These are phyloP conservation scores for Pantherophis alleghaniensis DNA, from an alignment of 2,797 vertebrate genomes.

Conservation along the genomic window DNA sequence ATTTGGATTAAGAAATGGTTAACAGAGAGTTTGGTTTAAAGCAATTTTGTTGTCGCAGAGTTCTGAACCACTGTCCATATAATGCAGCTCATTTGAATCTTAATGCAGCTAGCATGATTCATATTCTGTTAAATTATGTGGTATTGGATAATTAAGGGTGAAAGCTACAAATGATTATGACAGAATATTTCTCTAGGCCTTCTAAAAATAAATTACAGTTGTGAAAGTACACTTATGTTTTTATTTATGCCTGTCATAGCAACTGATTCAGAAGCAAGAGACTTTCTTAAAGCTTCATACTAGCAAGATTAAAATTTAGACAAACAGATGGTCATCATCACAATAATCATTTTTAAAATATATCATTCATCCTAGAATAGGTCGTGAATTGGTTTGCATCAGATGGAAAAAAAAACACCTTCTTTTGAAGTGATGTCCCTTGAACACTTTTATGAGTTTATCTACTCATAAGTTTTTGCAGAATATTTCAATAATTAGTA, in stretches of 20 bases:
- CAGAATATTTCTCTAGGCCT: neutral
- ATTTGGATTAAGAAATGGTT: neutral
- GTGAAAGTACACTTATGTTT: slow-evolving; percentile 1
- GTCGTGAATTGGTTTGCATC: neutral
- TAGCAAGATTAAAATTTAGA: neutral
- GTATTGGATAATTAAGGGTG: slow-evolving; percentile 2
- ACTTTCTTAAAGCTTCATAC: neutral
- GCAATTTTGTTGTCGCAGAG: neutral
- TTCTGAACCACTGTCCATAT: neutral
- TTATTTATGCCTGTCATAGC: slow-evolving; percentile 14
- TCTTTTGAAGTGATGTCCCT: neutral
- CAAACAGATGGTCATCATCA: neutral
- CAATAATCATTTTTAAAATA: neutral
- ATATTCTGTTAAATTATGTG: neutral
- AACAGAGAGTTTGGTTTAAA: neutral
- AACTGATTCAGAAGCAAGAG: neutral
- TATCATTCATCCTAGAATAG: neutral
- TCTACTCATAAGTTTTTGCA: neutral
- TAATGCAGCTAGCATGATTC: neutral
- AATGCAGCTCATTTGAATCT: slow-evolving; percentile 4
- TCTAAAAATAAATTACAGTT: neutral
- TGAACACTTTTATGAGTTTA: neutral
- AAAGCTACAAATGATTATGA: neutral
- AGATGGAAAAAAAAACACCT: neutral
- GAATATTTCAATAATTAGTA: neutral